Evolutionary conservation across 2,113 vertebrate genomes (phyloP).

Genomic region (Paramisgurnus dabryanus): DNA sequence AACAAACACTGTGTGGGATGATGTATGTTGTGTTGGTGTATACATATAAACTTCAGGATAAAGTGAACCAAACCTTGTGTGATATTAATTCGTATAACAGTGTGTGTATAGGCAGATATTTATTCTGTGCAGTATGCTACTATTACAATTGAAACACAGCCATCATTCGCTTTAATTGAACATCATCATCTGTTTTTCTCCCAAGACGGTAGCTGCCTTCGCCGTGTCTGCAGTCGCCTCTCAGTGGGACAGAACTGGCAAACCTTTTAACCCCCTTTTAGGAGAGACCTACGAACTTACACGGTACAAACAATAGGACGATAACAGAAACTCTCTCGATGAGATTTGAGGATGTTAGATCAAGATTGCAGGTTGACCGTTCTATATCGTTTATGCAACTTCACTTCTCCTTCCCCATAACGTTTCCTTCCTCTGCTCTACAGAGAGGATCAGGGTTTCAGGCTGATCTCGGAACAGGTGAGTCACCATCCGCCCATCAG

Average conservation of each 20-base stretch:
- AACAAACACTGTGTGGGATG: no score
- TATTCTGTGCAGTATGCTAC: no score
- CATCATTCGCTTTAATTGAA: no score
- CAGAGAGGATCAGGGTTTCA: conserved; percentile 87
- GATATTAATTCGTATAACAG: no score
- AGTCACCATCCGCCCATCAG: conserved; percentile 89
- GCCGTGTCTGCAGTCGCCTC: conserved; percentile 89
- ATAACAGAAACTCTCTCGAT: background rate
- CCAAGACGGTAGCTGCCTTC: conserved; percentile 83
- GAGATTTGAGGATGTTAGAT: conserved; percentile 16
- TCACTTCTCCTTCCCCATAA: conserved; percentile 28
- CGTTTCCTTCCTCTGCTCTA: conserved; percentile 4
- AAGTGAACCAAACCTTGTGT: no score
- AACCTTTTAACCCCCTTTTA: conserved; percentile 88
- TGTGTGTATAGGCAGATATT: background rate
- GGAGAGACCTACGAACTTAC: conserved; percentile 87
- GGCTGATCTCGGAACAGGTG: conserved; percentile 87
- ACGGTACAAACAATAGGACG: conserved; percentile 68
- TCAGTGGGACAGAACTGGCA: conserved; percentile 91
- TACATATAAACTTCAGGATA: no score
- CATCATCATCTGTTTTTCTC: background rate
- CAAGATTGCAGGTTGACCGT: background rate
- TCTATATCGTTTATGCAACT: conserved; percentile 11
- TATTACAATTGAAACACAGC: no score
- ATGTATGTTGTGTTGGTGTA: no score